Conservation (phyloP, 1,140 invertebrate species). For the Aphis gossypii region DNA sequence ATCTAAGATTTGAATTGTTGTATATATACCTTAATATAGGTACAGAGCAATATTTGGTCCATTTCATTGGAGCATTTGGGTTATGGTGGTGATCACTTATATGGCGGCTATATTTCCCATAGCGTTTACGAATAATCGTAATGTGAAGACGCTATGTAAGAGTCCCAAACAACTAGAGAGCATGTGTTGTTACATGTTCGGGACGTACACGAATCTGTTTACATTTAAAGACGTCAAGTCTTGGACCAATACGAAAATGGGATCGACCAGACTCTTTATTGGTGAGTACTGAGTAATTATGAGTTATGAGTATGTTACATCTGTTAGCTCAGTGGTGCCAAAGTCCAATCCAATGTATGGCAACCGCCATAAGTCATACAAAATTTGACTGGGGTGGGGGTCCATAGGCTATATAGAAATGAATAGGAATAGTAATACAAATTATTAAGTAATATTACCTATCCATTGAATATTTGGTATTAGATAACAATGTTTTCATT, state of each 20-base stretch:
- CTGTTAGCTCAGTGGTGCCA: no score
- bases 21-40: constrained; percentile 63
- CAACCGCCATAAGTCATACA: no score
- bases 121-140: constrained; percentile 74
- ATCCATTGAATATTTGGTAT: no score
- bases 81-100: constrained; percentile 73
- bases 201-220: constrained; percentile 81
- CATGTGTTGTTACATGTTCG: constrained; percentile 73
- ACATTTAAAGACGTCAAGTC: constrained; percentile 74
- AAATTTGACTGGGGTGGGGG: no score
- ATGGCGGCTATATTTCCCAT: constrained; percentile 76
- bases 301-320: no score
- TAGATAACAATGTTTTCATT: no score
- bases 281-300: no score
- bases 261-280: constrained; percentile 73
- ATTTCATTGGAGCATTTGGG: constrained; percentile 79
- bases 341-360: no score
- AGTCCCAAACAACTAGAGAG: constrained; percentile 75
- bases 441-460: no score
- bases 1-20: not conserved
- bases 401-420: no score
- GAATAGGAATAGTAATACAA: no score
- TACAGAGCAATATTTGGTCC: constrained; percentile 83
- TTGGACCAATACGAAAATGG: constrained; percentile 73
- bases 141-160: constrained; percentile 70